phyloP scores from a whole-genome alignment of 2,113 vertebrate genomes.

The Clarias gariepinus region DNA sequence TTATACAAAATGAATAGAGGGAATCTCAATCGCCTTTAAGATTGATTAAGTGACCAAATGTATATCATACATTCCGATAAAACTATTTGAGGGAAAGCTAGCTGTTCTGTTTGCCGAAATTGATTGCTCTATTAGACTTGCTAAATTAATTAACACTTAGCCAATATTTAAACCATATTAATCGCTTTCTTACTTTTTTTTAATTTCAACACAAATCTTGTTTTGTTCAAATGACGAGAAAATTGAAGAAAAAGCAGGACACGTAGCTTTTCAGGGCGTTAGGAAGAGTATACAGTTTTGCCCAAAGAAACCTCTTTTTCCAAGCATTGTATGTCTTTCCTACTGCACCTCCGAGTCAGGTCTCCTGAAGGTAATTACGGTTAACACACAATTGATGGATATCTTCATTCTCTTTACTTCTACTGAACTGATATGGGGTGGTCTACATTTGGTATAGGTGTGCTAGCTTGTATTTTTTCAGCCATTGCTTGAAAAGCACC shows the following conservation, averaged over 20 bases:
- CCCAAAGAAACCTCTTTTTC: neutral
- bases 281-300: neutral
- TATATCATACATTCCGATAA: too few relatives aligned
- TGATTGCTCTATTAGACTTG: neutral
- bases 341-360: neutral
- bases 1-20: too few relatives aligned
- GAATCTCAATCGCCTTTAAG: too few relatives aligned
- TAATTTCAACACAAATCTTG: neutral
- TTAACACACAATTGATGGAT: neutral
- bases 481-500: conserved; percentile 11
- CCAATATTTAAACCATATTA: neutral
- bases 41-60: too few relatives aligned
- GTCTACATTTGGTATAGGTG: neutral
- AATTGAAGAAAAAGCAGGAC: neutral
- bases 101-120: too few relatives aligned
- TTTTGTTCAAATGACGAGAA: neutral
- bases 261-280: neutral
- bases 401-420: neutral
- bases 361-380: neutral
- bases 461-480: neutral
- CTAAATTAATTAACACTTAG: neutral
- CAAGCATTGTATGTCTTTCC: neutral
- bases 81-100: too few relatives aligned
- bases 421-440: neutral
- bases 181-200: neutral